Evolutionary conservation across 2,797 vertebrate genomes (phyloP), one percentile per base, ranked within the genome.

Genomic region (Crocidura indochinensis): DNA sequence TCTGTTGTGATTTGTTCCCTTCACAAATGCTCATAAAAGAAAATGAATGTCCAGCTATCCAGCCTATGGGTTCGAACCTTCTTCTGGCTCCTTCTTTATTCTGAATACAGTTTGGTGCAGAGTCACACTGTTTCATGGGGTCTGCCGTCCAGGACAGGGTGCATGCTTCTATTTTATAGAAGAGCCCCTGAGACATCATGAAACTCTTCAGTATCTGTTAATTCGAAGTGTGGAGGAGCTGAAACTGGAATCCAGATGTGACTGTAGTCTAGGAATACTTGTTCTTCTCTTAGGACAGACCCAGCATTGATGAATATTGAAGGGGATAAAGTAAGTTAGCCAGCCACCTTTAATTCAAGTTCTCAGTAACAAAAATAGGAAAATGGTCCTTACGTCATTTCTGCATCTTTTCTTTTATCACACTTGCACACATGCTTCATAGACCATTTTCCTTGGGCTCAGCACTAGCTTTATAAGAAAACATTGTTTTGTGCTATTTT

Each of bases 231-330:
- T 93, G 49, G 11, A 47, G 10, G 38, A 91, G 69, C 81, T 84
- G 60, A 79, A 51, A 62, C n/a, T 62, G 29, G 71, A 92, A 29
- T 49, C 31, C 8, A 65, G 60, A 20, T 10, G 20, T 65, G 27
- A 29, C 10, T 19, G 46, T 62, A 62, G 29, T 64, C 62, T 87
- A 49, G 44, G 89, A 65, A 11, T n/a, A 17, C 60, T 68, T 20
- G 71, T 92, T 78, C 51, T 82, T 71, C 77, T 90, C 27, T 71
- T 87, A 8, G 26, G 68, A 60, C 14, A 90, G 38, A 78, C 51
- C n/a, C 68, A 65, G 74, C 38, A 2, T 76, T 44, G 75, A 15
- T 75, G 68, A 64, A 49, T 89, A 72, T 29, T 67, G 60, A 27
- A 73, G 76, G 51, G 46, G 47, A 76, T 20, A 80, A 74, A 26